These are phyloP conservation scores for Globia sparganii DNA, from an alignment of 2,888 invertebrate genomes.

Conservation along the genomic window DNA sequence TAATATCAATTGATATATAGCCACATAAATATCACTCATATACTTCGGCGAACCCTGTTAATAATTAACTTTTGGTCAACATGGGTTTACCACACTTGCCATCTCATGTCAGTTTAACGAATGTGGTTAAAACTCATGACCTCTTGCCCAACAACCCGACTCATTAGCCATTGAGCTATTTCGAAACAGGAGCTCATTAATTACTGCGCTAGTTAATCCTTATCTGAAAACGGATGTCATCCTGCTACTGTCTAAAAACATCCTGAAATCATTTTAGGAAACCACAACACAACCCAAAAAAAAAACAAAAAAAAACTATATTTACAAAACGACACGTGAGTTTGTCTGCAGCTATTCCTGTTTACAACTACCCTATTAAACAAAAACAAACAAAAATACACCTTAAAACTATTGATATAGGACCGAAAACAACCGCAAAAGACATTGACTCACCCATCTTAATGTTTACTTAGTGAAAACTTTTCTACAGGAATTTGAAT, in stretches of 20 bases:
- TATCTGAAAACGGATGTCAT: constrained; percentile 21
- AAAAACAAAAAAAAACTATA: constrained; percentile 43
- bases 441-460: constrained; percentile 24
- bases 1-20: no score
- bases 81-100: neutral
- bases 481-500: constrained; percentile 31
- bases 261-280: constrained; percentile 1
- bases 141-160: neutral
- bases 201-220: constrained; percentile 4
- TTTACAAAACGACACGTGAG: constrained; percentile 66
- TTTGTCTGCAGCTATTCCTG: constrained; percentile 60
- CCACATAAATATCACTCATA: no score
- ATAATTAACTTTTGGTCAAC: neutral
- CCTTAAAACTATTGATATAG: constrained; percentile 27
- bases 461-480: constrained; percentile 46
- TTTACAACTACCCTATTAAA: constrained; percentile 10
- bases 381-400: constrained; percentile 35
- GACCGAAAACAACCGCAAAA: constrained; percentile 13
- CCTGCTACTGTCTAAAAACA: neutral
- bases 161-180: neutral
- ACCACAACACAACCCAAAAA: constrained; percentile 22
- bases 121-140: constrained; percentile 12
- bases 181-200: constrained; percentile 1
- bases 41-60: no score
- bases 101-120: neutral